Base-by-base conservation (phyloP, 2,797 vertebrate species). In the Bradypodion ventrale region DNA sequence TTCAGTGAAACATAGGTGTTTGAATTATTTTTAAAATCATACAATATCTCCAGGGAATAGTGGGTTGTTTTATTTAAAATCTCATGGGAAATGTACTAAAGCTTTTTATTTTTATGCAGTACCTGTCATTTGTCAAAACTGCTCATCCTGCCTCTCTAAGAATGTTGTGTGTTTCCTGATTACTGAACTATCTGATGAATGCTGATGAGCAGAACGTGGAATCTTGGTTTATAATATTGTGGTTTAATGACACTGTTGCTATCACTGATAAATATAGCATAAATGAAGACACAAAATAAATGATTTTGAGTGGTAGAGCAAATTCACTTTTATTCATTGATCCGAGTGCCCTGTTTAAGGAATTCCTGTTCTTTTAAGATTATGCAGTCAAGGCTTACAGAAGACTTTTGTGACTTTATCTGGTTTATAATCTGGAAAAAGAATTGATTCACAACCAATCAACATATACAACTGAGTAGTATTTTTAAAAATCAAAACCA, bases 111-210 rank as follows among this genome's bases (percentile, higher is more conserved):
- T 81, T 89, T 84, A 88, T 86, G 79, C 76, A 85, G 86, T 83
- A 89, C 83, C 86, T 87, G 88, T 62, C 88, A 90, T 93, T 93
- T 85, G 90, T 93, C 93, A 93, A 90, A 92, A 80, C 85, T 75
- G 85, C 70, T 86, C 89, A 83, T 79, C 84, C 82, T 73, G 63
- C 89, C 82, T 89, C 87, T 89, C 85, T 90, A 94, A 92, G 80
- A 89, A 83, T 87, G 87, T 85, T 88, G 86, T 83, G 72, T 83
- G 86, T 92, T 91, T 87, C 66, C 90, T 75, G 52, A 91, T 87
- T 87, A 75, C 70, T 85, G 66, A 82, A 86, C 75, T 66, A 92
- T 83, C 73, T 77, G 88, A 92, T 89, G 91, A 89, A 89, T 82
- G 83, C 84, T 82, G 87, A 90, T 90, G 90, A 86, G 83, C 83